Conservation (phyloP, 2,888 invertebrate genomes). For the Meliscaeva auricollis region DNA sequence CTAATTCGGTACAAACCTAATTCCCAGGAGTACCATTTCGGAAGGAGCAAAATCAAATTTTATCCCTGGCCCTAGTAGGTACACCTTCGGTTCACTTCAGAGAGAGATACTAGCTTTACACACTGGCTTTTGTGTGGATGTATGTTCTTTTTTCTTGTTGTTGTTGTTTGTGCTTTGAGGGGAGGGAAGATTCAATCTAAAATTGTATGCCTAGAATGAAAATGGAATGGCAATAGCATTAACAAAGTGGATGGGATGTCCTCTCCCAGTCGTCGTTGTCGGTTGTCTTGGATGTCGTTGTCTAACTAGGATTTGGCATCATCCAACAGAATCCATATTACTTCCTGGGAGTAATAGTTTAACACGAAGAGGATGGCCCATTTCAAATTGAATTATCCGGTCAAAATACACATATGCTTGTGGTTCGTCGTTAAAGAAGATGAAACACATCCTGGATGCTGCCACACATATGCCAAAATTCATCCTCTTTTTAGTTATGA, state of each 20-base stretch:
- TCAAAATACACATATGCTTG: conserved; percentile 58
- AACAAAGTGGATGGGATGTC: conserved; percentile 57
- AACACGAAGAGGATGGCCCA: conserved; percentile 65
- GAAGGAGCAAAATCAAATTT: conserved; percentile 70
- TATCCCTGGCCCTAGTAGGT: conserved; percentile 50
- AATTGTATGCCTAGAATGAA: conserved; percentile 69
- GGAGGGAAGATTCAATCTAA: conserved; percentile 54
- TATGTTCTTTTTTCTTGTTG: neutral
- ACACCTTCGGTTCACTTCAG: conserved; percentile 14
- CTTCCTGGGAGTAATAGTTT: conserved; percentile 70
- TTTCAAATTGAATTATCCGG: conserved; percentile 73
- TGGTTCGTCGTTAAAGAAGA: conserved; percentile 64
- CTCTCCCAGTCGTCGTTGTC: neutral
- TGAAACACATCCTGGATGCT: conserved; percentile 7
- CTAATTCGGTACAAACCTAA: conserved; percentile 73
- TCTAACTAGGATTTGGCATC: conserved; percentile 28
- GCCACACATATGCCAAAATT: neutral
- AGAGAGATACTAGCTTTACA: neutral
- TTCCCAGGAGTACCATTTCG: conserved; percentile 68
- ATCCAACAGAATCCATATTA: conserved; percentile 66
- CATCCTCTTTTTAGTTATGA: conserved; percentile 54
- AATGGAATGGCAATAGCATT: conserved; percentile 69
- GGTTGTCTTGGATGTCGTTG: neutral
- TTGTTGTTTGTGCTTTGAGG: neutral
- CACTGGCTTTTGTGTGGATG: conserved; percentile 9